Percentiles rank a stretch among this genome's conserved stretches.
These are phyloP conservation scores for Graphium colonna DNA, from an alignment of 2,888 invertebrate species.

Conservation along the genomic window DNA sequence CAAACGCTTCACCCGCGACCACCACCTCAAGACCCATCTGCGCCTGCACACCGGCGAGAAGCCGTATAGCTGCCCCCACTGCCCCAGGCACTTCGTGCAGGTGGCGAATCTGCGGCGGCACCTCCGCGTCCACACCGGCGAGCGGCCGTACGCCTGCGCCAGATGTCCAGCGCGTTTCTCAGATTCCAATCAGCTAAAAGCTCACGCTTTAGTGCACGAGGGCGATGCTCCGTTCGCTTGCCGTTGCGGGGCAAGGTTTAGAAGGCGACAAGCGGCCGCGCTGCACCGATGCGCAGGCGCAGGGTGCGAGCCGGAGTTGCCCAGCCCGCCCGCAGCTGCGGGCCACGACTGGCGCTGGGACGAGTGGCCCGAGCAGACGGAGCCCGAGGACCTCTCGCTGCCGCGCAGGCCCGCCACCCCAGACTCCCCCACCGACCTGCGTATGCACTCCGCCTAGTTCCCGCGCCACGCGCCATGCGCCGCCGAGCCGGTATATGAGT, in stretches of 20 bases:
- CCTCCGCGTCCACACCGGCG: constrained; percentile 94
- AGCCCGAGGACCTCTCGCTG: constrained; percentile 94
- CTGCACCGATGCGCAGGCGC: constrained; percentile 87
- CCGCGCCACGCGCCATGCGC: constrained; percentile 54
- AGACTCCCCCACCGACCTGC: constrained; percentile 73
- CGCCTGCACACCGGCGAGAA: constrained; percentile 95
- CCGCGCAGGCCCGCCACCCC: constrained; percentile 73
- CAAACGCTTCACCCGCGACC: constrained; percentile 95
- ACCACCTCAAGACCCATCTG: constrained; percentile 96
- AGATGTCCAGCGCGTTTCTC: constrained; percentile 92
- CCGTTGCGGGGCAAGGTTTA: constrained; percentile 88
- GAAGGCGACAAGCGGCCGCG: constrained; percentile 92
- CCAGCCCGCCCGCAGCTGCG: constrained; percentile 69
- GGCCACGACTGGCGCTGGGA: constrained; percentile 72
- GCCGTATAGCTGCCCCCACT: constrained; percentile 94
- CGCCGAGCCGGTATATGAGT: constrained; percentile 86
- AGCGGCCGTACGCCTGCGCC: constrained; percentile 93
- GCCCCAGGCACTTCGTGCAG: constrained; percentile 95
- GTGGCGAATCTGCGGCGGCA: constrained; percentile 95
- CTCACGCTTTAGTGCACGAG: constrained; percentile 92
- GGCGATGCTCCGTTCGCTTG: constrained; percentile 95
- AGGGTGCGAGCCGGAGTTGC: constrained; percentile 60
- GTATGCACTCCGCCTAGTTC: constrained; percentile 65
- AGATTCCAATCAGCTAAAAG: constrained; percentile 95
- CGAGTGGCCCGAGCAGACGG: constrained; percentile 90